Evolutionary conservation across 2,113 vertebrate species (phyloP), one percentile per base, ranked within the genome.

Genomic region (Nothoprocta perdicaria): DNA sequence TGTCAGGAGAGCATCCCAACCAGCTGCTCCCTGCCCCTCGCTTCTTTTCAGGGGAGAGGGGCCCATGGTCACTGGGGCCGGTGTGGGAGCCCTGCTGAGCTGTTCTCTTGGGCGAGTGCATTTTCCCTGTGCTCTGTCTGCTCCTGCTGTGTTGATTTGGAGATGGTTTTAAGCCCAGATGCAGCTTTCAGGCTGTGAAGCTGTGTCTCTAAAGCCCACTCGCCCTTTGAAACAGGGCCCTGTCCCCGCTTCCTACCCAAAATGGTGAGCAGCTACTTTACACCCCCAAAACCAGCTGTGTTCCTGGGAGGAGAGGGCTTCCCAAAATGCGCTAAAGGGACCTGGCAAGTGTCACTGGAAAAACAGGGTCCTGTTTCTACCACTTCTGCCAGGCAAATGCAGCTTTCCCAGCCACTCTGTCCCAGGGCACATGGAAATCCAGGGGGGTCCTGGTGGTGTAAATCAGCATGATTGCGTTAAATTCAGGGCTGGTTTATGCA

Each of bases 381-480:
- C 10, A 5, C 17, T n/a, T n/a, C 19, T 46, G 11, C 1, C 31
- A 16, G 12, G 23, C n/a, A 19, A 84, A 60, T 6, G 26, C 24
- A 26, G 0, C n/a, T 53, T 6, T 14, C n/a, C 24, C 50, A 1
- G 0, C 5, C 1, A 1, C 24, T 14, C 40, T 26, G 4, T 10
- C 41, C 71, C 23, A 18, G 24, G 29, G 6, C 27, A 46, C 67
- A 18, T 4, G 23, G 84, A 61, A 43, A 55, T 24, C 22, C 27
- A 38, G n/a, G 17, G 38, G 58, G 14, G 31, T 66, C 18, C 52
- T 61, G 21, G 45, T 57, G 46, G 17, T 43, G 53, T 31, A 33
- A 45, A 77, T 52, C 57, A 22, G 45, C 1, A 1, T 12, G 29
- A 19, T 24, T 14, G 74, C 68, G 46, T 50, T 38, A 57, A 84